phyloP scores from a whole-genome alignment of 2,797 vertebrate species.

The Danio jaintianensis region DNA sequence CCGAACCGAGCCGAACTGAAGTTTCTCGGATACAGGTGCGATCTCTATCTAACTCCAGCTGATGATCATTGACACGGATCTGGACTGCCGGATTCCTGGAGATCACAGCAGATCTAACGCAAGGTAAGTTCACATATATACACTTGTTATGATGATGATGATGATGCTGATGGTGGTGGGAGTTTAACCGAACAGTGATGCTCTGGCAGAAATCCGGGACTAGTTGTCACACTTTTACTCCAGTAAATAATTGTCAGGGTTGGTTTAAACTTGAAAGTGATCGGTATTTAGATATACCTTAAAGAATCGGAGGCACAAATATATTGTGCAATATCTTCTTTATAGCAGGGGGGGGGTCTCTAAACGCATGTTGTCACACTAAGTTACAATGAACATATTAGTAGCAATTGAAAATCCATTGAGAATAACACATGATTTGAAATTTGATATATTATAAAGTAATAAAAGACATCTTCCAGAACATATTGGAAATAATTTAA shows the following conservation, averaged over 20 bases:
- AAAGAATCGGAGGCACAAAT: not conserved
- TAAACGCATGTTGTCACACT: constrained; percentile 3
- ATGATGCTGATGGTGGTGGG: not conserved
- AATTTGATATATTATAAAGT: not conserved
- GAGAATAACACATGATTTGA: not conserved
- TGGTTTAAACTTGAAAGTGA: not conserved
- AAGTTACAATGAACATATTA: not conserved
- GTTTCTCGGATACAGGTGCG: constrained; percentile 74
- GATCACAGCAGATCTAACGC: constrained; percentile 62
- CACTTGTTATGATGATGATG: not conserved
- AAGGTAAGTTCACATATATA: constrained; percentile 43
- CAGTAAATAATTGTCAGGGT: not conserved
- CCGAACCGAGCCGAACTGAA: constrained; percentile 27
- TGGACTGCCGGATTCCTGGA: constrained; percentile 59
- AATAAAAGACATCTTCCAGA: too few species aligned
- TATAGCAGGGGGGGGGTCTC: not conserved
- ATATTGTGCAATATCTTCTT: not conserved
- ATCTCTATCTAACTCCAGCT: constrained; percentile 57
- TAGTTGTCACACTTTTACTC: constrained; percentile 17
- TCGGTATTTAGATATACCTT: not conserved
- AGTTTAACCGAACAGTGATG: not conserved
- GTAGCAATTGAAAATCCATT: not conserved
- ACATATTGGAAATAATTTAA: too few species aligned
- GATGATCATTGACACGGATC: constrained; percentile 47
- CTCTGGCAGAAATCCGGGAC: not conserved